Base-by-base conservation (phyloP, 2,888 invertebrate genomes). In the Icerya purchasi region DNA sequence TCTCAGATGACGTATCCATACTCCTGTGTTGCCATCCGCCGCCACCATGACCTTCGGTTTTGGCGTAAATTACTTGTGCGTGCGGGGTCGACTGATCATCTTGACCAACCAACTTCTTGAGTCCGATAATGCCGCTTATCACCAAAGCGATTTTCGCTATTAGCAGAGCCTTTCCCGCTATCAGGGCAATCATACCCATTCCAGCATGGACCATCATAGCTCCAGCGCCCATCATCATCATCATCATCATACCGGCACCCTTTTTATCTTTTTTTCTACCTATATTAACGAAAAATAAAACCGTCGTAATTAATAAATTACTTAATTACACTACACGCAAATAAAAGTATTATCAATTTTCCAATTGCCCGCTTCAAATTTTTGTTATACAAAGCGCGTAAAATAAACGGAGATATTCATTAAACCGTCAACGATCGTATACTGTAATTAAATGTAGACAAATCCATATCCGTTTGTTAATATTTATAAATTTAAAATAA, bases 131-230 rank as follows among this genome's bases (percentile, higher is more conserved):
- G 57, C 84, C 83, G 1, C 87, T 86, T 55, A 89, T 76, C 54
- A 88, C 85, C 64, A 89, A 75, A 23, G 88, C 88, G 68, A 89
- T 79, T 73, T 88, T 88, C 70, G 88, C 88, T 67, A 88, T 82
- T 65, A 89, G 72, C 67, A 88, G 74, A 57, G 88, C 88, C 71
- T 88, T 88, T 61, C 88, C 88, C 62, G 88, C 88, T 67, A 88
- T 86, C 67, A 88, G 72, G 24, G 88, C 88, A 65, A 88, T 86
- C 57, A 82, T 86, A 55, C 86, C 86, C 53, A 88, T 77, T 2
- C 84, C 80, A 5, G 60, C 53, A 25, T 60, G 54, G 59, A 63
- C 61, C 67, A 65, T 65, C 66, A 68, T 66, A 18, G 78, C 80
- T 63, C 80, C 70, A 62, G 78, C 79, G 60, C 76, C 78, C 72